phyloP scores from a whole-genome alignment of 2,113 vertebrate genomes.

The Mystacornis crossleyi region DNA sequence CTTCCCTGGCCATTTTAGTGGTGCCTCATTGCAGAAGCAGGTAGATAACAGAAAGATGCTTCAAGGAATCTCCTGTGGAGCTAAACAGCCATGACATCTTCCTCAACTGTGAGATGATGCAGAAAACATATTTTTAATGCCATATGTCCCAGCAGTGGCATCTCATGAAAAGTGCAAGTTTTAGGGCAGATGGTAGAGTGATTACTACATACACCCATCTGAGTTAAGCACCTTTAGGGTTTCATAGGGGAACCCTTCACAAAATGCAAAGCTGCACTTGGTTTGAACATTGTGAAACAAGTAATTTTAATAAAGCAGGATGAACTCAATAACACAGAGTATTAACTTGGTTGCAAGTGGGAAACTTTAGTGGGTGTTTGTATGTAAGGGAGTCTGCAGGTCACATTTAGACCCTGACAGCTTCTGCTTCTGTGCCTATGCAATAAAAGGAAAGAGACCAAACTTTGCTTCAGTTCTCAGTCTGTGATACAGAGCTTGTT shows the following conservation, averaged over 20 bases:
- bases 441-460: neutral
- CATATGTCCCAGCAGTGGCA: constrained; percentile 21
- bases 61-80: neutral
- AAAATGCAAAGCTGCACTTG: neutral
- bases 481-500: neutral
- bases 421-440: neutral
- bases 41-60: neutral
- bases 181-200: constrained; percentile 22
- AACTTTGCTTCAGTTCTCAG: neutral
- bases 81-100: neutral
- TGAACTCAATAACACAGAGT: neutral
- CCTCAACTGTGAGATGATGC: constrained; percentile 16
- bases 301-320: neutral
- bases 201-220: neutral
- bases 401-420: neutral
- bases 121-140: constrained; percentile 55
- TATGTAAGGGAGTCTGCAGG: neutral
- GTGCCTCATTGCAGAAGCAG: neutral
- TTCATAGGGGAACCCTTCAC: neutral
- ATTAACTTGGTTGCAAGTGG: neutral
- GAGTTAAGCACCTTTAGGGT: neutral
- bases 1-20: neutral
- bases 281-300: neutral
- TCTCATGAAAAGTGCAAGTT: constrained; percentile 15
- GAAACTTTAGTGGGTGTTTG: neutral